Conservation (phyloP, 2,797 vertebrate species). For the Thripadectes ignobilis region DNA sequence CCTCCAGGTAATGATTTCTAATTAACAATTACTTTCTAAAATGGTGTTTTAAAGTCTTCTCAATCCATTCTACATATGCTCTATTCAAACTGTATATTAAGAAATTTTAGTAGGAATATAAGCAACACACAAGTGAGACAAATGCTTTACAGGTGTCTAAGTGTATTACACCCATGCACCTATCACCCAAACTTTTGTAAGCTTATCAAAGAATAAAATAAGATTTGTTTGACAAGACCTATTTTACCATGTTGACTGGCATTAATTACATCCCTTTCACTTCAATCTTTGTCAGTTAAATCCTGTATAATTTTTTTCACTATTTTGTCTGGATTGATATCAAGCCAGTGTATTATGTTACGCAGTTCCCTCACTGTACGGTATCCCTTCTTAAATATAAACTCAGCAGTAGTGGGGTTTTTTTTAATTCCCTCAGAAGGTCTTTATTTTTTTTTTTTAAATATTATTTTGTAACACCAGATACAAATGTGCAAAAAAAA, state of each 20-base stretch:
- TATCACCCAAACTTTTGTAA: conserved; percentile 30
- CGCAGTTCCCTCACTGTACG: not conserved
- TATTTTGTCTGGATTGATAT: conserved; percentile 10
- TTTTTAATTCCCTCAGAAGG: not conserved
- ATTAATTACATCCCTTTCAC: conserved; percentile 38
- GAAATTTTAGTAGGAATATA: not conserved
- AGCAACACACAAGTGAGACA: not conserved
- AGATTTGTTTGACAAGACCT: conserved; percentile 50
- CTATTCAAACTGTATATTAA: not conserved
- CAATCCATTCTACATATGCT: not conserved
- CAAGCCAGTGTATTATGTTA: not conserved
- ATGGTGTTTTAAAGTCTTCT: not conserved
- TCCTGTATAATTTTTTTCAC: not conserved
- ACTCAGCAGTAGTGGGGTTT: not conserved
- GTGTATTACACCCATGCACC: not conserved
- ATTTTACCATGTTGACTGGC: conserved; percentile 38
- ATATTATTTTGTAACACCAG: not conserved
- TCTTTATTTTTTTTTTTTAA: not conserved
- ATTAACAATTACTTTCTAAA: not conserved
- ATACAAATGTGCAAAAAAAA: not conserved
- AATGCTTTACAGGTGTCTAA: not conserved
- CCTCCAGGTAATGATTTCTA: not conserved
- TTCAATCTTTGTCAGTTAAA: conserved; percentile 12
- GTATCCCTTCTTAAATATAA: not conserved
- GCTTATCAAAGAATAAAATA: conserved; percentile 19